Evolutionary conservation across 92 coral and sea anemone species (phyloP).

Genomic region (Ricordea florida): DNA sequence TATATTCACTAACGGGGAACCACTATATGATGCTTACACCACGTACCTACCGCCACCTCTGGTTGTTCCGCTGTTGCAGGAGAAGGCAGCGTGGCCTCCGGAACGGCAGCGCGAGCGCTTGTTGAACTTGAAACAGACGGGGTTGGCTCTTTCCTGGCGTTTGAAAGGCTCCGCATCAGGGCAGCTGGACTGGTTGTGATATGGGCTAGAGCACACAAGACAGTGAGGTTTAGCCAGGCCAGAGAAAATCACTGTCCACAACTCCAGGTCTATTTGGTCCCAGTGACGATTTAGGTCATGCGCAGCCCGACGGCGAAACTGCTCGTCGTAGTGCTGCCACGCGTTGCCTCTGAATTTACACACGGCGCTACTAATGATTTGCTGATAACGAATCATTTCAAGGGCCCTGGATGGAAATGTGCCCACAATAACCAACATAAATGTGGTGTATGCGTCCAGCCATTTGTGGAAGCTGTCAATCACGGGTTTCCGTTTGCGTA

Average conservation of each 20-base stretch:
- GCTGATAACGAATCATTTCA: neutral
- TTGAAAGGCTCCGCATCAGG: neutral
- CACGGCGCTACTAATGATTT: neutral
- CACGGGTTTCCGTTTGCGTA: neutral
- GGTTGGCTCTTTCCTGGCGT: neutral
- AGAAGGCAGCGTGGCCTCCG: neutral
- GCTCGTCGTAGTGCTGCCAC: neutral
- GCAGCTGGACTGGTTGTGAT: neutral
- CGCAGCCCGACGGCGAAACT: neutral
- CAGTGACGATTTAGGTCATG: neutral
- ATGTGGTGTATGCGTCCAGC: neutral
- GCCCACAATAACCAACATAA: neutral
- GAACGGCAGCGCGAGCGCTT: neutral
- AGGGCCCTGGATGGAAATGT: neutral
- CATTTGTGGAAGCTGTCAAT: neutral
- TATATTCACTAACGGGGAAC: too few relatives aligned
- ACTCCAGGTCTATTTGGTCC: neutral
- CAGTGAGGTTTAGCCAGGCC: neutral
- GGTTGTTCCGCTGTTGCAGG: neutral
- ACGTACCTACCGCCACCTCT: neutral
- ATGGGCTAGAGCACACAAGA: neutral
- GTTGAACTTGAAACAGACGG: neutral
- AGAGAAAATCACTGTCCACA: neutral
- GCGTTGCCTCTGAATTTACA: neutral
- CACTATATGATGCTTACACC: too few relatives aligned